phyloP scores from a whole-genome alignment of 2,888 invertebrate genomes.

The Eledona agricola region DNA sequence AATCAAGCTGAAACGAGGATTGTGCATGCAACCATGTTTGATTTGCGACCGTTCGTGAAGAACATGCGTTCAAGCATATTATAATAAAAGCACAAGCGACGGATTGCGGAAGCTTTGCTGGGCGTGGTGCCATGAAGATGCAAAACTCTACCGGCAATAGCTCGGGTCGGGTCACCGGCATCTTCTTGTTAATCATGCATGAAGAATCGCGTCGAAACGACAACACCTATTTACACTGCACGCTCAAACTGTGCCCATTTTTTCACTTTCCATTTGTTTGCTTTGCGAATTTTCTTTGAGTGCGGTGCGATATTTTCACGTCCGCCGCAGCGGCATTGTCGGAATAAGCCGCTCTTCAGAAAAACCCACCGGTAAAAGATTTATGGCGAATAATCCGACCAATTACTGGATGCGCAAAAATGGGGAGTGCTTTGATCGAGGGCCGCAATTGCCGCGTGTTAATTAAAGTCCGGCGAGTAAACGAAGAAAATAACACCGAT shows the following conservation, averaged over 20 bases:
- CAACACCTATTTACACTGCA: conserved; percentile 33
- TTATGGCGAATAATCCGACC: conserved; percentile 14
- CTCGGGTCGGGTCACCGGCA: conserved; percentile 38
- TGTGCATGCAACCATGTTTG: conserved; percentile 31
- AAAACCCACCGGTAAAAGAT: conserved; percentile 4
- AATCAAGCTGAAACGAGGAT: conserved; percentile 17
- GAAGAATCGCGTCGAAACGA: conserved; percentile 29
- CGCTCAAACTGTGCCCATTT: no score
- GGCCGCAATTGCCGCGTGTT: conserved; percentile 1
- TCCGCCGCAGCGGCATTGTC: background rate
- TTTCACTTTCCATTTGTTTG: no score
- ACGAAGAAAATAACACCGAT: conserved; percentile 8
- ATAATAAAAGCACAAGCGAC: conserved; percentile 39
- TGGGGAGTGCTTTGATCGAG: conserved; percentile 9
- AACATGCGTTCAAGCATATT: conserved; percentile 36
- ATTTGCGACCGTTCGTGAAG: conserved; percentile 31
- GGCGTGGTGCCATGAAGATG: conserved; percentile 46
- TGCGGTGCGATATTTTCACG: background rate
- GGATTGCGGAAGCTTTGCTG: conserved; percentile 51
- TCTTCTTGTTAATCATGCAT: conserved; percentile 36
- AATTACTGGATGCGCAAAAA: conserved; percentile 22
- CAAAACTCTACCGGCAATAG: conserved; percentile 41
- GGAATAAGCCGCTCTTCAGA: background rate
- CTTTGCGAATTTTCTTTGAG: no score
- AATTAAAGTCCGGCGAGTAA: conserved; percentile 6